These are phyloP conservation scores for Dyspetes luteomarginatus DNA, from an alignment of 2,888 invertebrate genomes.

Conservation along the genomic window DNA sequence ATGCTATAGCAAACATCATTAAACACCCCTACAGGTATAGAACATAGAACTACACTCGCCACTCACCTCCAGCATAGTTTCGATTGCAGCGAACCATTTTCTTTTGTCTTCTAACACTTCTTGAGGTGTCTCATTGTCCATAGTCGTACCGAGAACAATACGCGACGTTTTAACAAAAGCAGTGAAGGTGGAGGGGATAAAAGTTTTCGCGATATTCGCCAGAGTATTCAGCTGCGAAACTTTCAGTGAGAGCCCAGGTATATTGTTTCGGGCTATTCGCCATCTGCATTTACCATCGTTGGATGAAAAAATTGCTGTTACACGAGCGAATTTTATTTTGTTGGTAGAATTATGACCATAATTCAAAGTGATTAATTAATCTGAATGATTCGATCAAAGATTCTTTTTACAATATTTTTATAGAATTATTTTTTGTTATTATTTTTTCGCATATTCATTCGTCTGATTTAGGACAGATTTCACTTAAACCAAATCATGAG, in stretches of 20 bases:
- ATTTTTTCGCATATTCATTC: not conserved
- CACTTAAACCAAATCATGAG: not conserved
- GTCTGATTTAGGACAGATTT: not conserved
- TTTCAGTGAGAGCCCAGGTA: too few species aligned
- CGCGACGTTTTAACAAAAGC: constrained; percentile 55
- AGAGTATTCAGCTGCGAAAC: constrained; percentile 15
- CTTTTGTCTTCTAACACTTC: constrained; percentile 5
- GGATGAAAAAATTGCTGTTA: too few species aligned
- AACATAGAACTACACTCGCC: not conserved
- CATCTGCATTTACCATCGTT: too few species aligned
- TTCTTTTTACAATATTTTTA: too few species aligned
- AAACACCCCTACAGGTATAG: too few species aligned
- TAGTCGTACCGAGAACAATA: constrained; percentile 47
- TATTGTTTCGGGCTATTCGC: too few species aligned
- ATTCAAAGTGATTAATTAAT: too few species aligned
- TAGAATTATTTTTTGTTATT: not conserved
- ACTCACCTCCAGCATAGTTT: not conserved
- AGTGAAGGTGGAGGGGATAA: constrained; percentile 27
- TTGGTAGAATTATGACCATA: too few species aligned
- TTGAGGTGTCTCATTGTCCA: constrained; percentile 2
- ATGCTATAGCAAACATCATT: too few species aligned
- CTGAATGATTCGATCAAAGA: too few species aligned
- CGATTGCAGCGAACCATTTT: not conserved
- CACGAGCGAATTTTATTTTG: too few species aligned
- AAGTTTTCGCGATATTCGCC: constrained; percentile 43